Conservation (phyloP, 2,113 vertebrate genomes). For the Rhadina sibilatrix region DNA sequence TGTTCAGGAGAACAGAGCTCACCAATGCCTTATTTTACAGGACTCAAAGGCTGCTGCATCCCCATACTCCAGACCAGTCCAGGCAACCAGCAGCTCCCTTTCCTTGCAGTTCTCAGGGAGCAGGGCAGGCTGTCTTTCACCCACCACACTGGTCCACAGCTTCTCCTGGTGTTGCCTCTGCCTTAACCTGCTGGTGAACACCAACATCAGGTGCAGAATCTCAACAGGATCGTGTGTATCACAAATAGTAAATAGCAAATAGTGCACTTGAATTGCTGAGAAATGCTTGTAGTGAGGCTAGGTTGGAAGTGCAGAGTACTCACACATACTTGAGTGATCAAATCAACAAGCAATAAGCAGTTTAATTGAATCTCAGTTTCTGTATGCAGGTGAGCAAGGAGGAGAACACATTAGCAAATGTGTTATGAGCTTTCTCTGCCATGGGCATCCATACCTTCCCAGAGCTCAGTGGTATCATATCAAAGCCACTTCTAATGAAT, state of each 20-base stretch:
- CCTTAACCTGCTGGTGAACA: background rate
- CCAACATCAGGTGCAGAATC: background rate
- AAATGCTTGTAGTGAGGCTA: background rate
- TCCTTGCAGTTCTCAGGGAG: fast-evolving
- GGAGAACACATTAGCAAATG: background rate
- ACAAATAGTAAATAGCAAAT: background rate
- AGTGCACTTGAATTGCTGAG: background rate
- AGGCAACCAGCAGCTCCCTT: background rate
- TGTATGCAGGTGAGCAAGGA: background rate
- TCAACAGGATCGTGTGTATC: background rate
- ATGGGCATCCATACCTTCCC: background rate
- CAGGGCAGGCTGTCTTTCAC: background rate
- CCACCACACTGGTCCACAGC: background rate
- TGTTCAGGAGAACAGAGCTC: background rate
- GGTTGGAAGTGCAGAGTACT: background rate
- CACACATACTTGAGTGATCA: background rate
- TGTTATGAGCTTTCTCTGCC: background rate
- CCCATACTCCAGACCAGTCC: background rate
- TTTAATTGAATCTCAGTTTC: background rate
- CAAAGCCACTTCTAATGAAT: background rate
- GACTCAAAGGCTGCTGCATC: background rate
- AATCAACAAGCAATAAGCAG: background rate
- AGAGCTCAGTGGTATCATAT: background rate
- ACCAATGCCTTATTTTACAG: background rate
- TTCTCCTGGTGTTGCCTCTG: background rate